Percentiles rank a stretch among this genome's conserved stretches.
Conservation (phyloP, 2,888 invertebrate species). For the Dyspetes luteomarginatus region DNA sequence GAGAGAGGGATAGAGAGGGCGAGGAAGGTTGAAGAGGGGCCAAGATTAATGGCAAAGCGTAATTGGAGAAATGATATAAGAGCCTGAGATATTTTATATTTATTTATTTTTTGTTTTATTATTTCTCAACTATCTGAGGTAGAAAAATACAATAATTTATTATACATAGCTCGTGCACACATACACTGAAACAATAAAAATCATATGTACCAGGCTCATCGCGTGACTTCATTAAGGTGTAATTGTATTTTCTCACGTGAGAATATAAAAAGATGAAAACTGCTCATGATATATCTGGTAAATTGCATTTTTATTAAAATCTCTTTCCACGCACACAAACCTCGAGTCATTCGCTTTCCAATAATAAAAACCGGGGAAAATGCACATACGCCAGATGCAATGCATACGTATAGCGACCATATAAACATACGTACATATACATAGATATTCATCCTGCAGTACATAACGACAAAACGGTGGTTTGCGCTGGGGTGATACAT, state of each 20-base stretch:
- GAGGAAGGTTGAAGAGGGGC: conserved; percentile 60
- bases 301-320: conserved; percentile 65
- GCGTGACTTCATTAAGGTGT: conserved; percentile 2
- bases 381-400: conserved; percentile 22
- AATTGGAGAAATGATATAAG: conserved; percentile 63
- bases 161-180: background rate
- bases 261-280: conserved; percentile 4
- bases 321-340: background rate
- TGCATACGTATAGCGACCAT: conserved; percentile 14
- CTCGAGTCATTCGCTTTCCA: conserved; percentile 59
- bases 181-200: background rate
- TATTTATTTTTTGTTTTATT: conserved; percentile 8
- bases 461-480: conserved; percentile 14
- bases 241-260: conserved; percentile 4
- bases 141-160: conserved; percentile 40
- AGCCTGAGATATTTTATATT: conserved; percentile 29
- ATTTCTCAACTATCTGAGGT: conserved; percentile 1
- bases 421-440: conserved; percentile 1
- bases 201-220: background rate
- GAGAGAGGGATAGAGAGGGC: conserved; percentile 8
- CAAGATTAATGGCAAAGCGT: conserved; percentile 68
- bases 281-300: conserved; percentile 54
- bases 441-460: background rate
- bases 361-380: conserved; percentile 60
- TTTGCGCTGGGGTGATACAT: conserved; percentile 19